Evolutionary conservation across 2,113 vertebrate genomes (phyloP).

Genomic region (Stomatorhinus ivindoensis): DNA sequence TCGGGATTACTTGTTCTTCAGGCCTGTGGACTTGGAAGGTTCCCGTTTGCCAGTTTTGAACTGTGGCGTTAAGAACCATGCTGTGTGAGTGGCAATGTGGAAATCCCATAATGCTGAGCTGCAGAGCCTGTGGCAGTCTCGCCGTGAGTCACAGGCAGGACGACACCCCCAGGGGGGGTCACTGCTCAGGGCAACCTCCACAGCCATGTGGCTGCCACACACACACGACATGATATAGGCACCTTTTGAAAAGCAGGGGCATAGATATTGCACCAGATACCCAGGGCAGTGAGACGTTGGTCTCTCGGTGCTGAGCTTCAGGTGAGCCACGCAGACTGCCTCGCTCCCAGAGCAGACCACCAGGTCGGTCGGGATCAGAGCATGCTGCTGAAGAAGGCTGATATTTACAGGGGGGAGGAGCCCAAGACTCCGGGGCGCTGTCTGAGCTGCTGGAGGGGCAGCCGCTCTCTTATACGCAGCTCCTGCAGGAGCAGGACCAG

Average conservation of each 20-base stretch:
- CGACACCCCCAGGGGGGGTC: neutral
- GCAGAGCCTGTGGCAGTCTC: neutral
- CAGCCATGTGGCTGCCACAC: neutral
- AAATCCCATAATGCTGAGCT: neutral
- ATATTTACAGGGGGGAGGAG: conserved; percentile 43
- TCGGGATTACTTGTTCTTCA: neutral
- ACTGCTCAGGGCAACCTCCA: neutral
- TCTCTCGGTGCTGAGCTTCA: conserved; percentile 57
- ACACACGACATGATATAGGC: conserved; percentile 4
- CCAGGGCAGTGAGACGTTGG: conserved; percentile 53
- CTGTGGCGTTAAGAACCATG: neutral
- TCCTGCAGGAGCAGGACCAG: conserved; percentile 57
- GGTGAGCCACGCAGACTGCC: conserved; percentile 27
- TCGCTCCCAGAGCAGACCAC: neutral
- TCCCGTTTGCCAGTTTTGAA: neutral
- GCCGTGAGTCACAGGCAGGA: neutral
- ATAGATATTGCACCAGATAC: conserved; percentile 8
- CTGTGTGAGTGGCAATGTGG: neutral
- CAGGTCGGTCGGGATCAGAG: neutral
- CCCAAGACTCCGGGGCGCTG: conserved; percentile 39
- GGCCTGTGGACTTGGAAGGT: neutral
- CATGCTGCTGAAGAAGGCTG: conserved; percentile 49
- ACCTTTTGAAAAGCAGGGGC: conserved; percentile 3
- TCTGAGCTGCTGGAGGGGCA: conserved; percentile 59
- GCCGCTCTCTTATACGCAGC: conserved; percentile 50